Evolutionary conservation across 2,888 invertebrate species (phyloP), one percentile per base, ranked within the genome.

Genomic region (Cylloceria caligata): DNA sequence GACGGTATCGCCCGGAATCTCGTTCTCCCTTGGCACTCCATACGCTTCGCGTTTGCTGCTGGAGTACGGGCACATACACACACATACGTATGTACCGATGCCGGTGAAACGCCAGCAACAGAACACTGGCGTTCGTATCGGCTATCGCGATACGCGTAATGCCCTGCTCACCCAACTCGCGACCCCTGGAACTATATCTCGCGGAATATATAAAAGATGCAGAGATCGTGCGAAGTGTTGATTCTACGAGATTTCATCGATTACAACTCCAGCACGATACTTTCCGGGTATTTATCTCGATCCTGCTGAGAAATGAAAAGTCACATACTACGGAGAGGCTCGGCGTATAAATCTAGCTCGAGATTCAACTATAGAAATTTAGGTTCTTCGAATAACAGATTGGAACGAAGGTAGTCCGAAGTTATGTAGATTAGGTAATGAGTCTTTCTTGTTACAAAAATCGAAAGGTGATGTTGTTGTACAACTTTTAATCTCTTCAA

Each of bases 171-270:
- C 30, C 64, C 49, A 39, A 81, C 49, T 73, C 68, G 62, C 81
- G 52, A 81, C 34, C 49, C 55, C 55, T 45, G 24, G 71, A 77
- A 81, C n/a, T n/a, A n/a, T 75, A 73, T 74, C 68, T 64, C 72
- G 30, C 27, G 57, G 73, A 60, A 42, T 71, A 36, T 45, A 47
- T 49, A 71, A 68, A 81, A 80, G 65, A 55, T 57, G 36, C 24
- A 16, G 16, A 45, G 69, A 65, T 83, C 78, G 84, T 74, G 81
- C 81, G 67, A 78, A 75, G 62, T 82, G 83, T 80, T 79, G 85
- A 85, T 84, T 72, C 78, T 30, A 73, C 72, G 83, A 62, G 86
- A 83, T 84, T 79, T 39, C 64, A 68, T 84, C 83, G 52, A 80
- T 76, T 82, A 65, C 27, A 52, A 21, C 19, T n/a, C 39, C 57